phyloP scores from a whole-genome alignment of 2,113 vertebrate species.

The Mormyrus iriodes region DNA sequence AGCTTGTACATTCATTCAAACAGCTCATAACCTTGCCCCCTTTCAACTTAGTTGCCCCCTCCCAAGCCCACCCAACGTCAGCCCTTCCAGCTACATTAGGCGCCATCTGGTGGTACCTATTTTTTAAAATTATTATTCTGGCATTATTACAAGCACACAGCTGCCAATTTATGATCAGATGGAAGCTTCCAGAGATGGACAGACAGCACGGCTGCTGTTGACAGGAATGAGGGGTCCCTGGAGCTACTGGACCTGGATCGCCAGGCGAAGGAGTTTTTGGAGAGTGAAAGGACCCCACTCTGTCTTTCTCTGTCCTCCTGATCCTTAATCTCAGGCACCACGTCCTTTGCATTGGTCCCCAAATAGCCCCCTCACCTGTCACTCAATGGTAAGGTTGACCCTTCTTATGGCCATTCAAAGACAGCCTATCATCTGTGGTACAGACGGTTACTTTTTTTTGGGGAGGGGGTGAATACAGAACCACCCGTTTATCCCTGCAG shows the following conservation, averaged over 20 bases:
- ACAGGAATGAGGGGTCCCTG: neutral
- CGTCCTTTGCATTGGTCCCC: neutral
- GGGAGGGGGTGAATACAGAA: no score
- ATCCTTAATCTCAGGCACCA: neutral
- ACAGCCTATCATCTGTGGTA: neutral
- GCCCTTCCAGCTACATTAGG: neutral
- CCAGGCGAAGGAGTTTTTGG: neutral
- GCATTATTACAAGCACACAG: conserved; percentile 22
- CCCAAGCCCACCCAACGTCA: neutral
- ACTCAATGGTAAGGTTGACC: neutral
- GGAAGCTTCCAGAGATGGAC: neutral
- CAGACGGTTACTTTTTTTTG: no score
- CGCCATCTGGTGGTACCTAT: conserved; percentile 14
- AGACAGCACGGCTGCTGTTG: neutral
- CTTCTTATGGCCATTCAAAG: neutral
- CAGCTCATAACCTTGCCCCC: neutral
- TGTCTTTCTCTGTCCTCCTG: neutral
- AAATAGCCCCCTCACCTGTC: neutral
- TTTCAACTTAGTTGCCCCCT: neutral
- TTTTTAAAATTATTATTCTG: neutral
- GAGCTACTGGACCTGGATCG: no score
- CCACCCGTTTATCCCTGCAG: neutral
- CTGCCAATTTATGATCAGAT: conserved; percentile 20
- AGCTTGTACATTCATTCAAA: neutral
- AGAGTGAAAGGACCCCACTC: neutral